phyloP scores from a whole-genome alignment of 1,140 invertebrate genomes.

The Littorina saxatilis region DNA sequence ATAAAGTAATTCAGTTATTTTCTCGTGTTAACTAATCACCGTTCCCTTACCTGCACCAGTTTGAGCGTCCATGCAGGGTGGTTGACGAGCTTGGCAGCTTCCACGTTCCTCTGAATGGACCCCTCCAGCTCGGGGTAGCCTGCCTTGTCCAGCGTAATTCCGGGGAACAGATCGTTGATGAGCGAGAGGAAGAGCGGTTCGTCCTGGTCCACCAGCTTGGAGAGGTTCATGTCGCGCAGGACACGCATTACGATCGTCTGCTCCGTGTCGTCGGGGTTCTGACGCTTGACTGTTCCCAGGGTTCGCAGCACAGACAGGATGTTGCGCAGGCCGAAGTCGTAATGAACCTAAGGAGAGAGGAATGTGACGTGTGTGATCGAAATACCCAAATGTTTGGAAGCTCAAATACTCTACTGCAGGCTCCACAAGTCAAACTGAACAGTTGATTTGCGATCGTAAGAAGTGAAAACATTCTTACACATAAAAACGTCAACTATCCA shows the following conservation, averaged over 20 bases:
- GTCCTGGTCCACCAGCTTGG: slow-evolving; percentile 96
- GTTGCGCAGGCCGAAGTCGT: slow-evolving; percentile 97
- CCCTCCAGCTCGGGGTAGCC: slow-evolving; percentile 85
- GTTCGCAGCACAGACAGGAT: slow-evolving; percentile 95
- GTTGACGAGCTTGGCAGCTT: slow-evolving; percentile 83
- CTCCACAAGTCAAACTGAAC: background rate
- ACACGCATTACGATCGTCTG: slow-evolving; percentile 98
- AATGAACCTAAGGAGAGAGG: slow-evolving; percentile 88
- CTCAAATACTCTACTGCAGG: background rate
- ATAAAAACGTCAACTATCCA: background rate
- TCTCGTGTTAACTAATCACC: no score
- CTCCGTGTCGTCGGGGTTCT: slow-evolving; percentile 93
- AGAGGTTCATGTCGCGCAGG: slow-evolving; percentile 97
- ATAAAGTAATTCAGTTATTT: no score
- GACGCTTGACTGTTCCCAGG: slow-evolving; percentile 92
- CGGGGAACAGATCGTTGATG: slow-evolving; percentile 96
- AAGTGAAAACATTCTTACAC: background rate
- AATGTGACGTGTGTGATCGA: background rate
- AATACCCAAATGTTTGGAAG: no score
- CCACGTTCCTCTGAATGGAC: slow-evolving; percentile 68
- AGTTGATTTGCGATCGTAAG: background rate
- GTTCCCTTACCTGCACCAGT: slow-evolving; percentile 91
- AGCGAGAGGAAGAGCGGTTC: slow-evolving; percentile 97
- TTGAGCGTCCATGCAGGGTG: slow-evolving; percentile 97
- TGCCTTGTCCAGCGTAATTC: slow-evolving; percentile 91